These are phyloP conservation scores for Acanthis flammea DNA, from an alignment of 2,797 vertebrate species.

Conservation along the genomic window DNA sequence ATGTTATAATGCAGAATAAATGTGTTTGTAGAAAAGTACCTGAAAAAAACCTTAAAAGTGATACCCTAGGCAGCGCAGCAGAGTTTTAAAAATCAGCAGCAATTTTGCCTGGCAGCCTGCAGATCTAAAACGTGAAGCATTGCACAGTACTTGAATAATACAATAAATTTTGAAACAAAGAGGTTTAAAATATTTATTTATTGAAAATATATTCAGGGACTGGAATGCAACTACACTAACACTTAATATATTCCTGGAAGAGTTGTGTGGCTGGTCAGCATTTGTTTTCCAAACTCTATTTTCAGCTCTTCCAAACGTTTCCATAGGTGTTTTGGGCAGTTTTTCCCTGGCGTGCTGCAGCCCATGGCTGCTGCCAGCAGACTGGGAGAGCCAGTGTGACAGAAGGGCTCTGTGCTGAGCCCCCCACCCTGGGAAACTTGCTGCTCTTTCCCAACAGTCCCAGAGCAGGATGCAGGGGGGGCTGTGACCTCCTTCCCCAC, in stretches of 20 bases:
- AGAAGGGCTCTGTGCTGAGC: not conserved
- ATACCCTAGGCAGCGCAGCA: not conserved
- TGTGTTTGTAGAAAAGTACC: not conserved
- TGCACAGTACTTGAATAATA: not conserved
- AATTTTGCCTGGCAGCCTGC: not conserved
- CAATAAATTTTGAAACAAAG: not conserved
- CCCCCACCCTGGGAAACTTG: fast-evolving
- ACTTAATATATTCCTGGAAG: slow-evolving; percentile 1
- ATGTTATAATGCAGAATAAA: not conserved
- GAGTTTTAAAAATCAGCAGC: not conserved
- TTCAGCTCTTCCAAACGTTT: not conserved
- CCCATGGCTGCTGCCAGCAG: not conserved
- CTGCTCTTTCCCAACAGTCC: not conserved
- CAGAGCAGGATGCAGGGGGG: not conserved
- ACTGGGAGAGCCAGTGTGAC: not conserved
- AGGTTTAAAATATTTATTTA: slow-evolving; percentile 18
- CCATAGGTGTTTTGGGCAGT: not conserved
- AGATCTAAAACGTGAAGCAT: not conserved
- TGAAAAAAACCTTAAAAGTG: not conserved
- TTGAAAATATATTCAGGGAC: not conserved
- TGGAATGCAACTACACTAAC: not conserved
- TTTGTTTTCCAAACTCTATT: not conserved
- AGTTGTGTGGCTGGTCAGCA: not conserved
- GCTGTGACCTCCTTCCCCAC: not conserved
- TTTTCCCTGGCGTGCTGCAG: not conserved